Evolutionary conservation across 1,140 invertebrate genomes (phyloP), one percentile per base, ranked within the genome.

Genomic region (Drosophila mojavensis): DNA sequence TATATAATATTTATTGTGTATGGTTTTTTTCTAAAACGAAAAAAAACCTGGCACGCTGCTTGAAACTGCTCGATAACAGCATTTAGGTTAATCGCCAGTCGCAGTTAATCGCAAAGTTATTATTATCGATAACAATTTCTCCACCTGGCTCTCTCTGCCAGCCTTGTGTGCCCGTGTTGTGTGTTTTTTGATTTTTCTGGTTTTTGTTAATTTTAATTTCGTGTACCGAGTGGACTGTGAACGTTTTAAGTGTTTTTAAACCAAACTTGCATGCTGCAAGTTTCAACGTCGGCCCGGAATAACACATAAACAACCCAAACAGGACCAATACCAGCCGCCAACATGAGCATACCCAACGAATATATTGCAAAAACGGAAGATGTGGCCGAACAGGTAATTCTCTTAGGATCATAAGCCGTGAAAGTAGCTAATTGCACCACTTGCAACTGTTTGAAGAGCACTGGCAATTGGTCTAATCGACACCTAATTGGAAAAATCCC

Each of bases 301-400:
- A 55, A 65, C 45, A 2, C 36, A 65, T 41, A 43, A 47, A 47
- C n/a, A 5, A 51, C 36, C 9, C 30, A 41, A 15, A 53, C 41
- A 51, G 10, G n/a, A 69, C 11, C 39, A 41, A 39, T 17, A 66
- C 43, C 47, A 58, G 30, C 51, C 74, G 74, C 83, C 84, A 88
- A 84, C 68, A 97, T 97, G 96, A 95, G 95, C 94, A 95, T 95
- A 93, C 96, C 96, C 93, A 97, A 96, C 93, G 97, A 98, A 94
- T 95, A 98, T 91, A 94, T 98, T 88, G 95, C 97, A 68, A 97
- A 95, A 92, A 97, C 97, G 47, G 98, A 99, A 94, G 98, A 99
- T 93, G 94, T 98, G 85, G 97, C 97, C 64, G 98, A 99, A 93
- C 97, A 98, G 96, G 98, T 98, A 90, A 65, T 68, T 53, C 33